Evolutionary conservation across 2,888 invertebrate genomes (phyloP).

Genomic region (Nomada fabriciana): DNA sequence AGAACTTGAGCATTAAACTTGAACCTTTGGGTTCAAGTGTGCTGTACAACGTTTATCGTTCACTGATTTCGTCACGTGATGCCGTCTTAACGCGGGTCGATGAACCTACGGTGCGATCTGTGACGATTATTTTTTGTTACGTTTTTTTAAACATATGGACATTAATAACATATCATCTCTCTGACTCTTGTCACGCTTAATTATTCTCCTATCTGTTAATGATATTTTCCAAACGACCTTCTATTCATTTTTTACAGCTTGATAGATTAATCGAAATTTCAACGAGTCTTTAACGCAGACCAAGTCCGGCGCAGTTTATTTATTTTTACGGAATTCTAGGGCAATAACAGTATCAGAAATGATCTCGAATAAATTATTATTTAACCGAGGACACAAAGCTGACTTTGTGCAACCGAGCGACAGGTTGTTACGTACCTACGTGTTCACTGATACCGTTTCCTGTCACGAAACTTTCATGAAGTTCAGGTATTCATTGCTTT

Average conservation of each 20-base stretch:
- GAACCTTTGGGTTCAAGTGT: constrained; percentile 47
- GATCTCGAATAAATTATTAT: neutral
- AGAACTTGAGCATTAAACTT: constrained; percentile 42
- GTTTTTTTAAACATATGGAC: neutral
- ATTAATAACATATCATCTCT: neutral
- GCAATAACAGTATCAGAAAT: neutral
- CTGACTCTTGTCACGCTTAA: neutral
- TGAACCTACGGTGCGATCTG: neutral
- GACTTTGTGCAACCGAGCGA: neutral
- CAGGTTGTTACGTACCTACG: neutral
- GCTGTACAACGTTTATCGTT: constrained; percentile 29
- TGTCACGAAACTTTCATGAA: constrained; percentile 26
- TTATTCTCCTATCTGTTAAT: neutral
- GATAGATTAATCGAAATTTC: too few species aligned
- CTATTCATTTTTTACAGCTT: too few species aligned
- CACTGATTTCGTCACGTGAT: constrained; percentile 33
- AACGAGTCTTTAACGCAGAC: too few species aligned
- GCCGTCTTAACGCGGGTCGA: constrained; percentile 7
- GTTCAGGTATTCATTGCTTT: constrained; percentile 35
- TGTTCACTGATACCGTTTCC: neutral
- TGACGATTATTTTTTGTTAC: neutral
- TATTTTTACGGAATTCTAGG: neutral
- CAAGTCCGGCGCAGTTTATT: too few species aligned
- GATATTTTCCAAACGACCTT: neutral
- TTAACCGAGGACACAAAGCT: neutral